Evolutionary conservation across 2,888 invertebrate species (phyloP), one percentile per base, ranked within the genome.

Genomic region (Agrypnus murinus): DNA sequence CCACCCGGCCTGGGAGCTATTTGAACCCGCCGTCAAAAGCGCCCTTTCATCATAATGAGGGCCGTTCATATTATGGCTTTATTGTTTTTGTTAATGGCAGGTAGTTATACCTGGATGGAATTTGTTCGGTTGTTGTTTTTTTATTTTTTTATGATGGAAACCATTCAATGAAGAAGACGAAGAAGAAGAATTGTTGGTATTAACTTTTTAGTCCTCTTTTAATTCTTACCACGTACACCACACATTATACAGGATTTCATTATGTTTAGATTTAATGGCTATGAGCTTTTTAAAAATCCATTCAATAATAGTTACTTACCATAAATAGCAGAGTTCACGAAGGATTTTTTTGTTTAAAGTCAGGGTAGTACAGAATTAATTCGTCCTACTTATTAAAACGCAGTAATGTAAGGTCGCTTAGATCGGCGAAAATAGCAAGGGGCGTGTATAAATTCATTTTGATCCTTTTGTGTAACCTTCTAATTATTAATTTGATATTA

Each of bases 81-180:
- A 72, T 74, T 74, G 72, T 72, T 74, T 74, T 73, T 74, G 59
- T 71, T 62, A 68, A 71, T 59, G 64, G 67, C 45, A 25, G 31
- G 45, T 60, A 58, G 57, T 67, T 71, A n/a, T n/a, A 71, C 63
- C 58, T 67, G 58, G 43, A 63, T 31, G 38, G 58, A 57, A 70
- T 58, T 53, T 69, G 25, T 25, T 25, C 5, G 2, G 2, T 25
- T 25, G 3, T 25, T 25, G 3, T 25, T 25, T 5, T 25, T 5
- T 25, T 25, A 2, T 25, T 25, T 25, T 25, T 25, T 25, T 25
- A 25, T 25, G 5, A 25, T 25, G 25, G 5, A 25, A 25, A 25
- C 25, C 5, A 25, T 25, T 25, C 25, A n/a, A n/a, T n/a, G n/a
- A n/a, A n/a, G n/a, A n/a, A n/a, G n/a, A n/a, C n/a, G n/a, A n/a